phyloP scores from a whole-genome alignment of 2,888 invertebrate genomes.

The Cynaeus angustus region DNA sequence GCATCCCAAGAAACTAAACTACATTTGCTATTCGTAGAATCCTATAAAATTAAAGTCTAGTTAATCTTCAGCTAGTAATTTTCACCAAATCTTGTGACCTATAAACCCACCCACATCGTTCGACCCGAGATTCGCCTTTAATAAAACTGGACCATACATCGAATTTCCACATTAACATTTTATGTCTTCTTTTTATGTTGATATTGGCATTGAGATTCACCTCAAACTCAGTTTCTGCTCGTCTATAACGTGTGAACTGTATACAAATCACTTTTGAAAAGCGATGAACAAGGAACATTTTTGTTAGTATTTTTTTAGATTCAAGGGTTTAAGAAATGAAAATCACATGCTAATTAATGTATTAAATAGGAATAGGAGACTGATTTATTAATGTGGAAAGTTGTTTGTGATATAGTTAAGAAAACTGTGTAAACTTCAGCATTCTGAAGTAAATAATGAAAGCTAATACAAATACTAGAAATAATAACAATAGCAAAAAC shows the following conservation, averaged over 20 bases:
- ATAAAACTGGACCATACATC: conserved; percentile 10
- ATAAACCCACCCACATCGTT: conserved; percentile 1
- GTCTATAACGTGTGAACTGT: conserved; percentile 18
- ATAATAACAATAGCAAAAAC: no score
- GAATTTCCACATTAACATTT: conserved; percentile 24
- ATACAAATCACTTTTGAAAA: conserved; percentile 2
- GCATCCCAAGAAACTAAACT: no score
- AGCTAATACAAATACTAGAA: no score
- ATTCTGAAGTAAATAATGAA: no score
- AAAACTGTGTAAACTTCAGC: no score
- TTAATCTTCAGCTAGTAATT: conserved; percentile 2
- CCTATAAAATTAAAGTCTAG: conserved; percentile 7
- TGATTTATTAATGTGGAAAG: no score
- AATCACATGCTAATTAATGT: no score
- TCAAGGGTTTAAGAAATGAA: no score
- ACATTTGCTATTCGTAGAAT: background rate
- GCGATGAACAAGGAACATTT: background rate
- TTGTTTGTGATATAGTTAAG: no score
- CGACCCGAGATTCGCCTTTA: background rate
- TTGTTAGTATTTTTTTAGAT: no score
- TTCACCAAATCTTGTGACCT: conserved; percentile 10
- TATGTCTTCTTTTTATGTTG: conserved; percentile 15
- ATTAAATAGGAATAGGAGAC: no score
- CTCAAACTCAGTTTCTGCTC: background rate
- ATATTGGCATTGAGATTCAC: conserved; percentile 22